Conservation (phyloP, 1,140 invertebrate genomes). For the Hyles vespertilio region DNA sequence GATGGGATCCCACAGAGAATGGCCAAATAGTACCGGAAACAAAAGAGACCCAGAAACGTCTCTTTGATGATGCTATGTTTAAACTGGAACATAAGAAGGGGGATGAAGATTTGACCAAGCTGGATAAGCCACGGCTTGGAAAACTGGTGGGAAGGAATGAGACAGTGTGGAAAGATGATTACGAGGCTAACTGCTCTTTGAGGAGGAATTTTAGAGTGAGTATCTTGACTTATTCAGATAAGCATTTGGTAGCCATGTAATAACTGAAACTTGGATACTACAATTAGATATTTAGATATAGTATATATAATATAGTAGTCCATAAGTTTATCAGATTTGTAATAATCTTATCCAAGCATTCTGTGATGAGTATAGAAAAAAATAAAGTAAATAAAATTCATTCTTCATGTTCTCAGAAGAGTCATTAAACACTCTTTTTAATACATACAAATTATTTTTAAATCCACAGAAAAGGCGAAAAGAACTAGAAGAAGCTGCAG, state of each 20-base stretch:
- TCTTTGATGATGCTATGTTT: conserved; percentile 97
- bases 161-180: conserved; percentile 91
- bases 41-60: conserved; percentile 89
- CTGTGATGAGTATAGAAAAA: no score
- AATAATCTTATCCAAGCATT: no score
- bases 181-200: conserved; percentile 89
- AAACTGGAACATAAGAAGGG: conserved; percentile 93
- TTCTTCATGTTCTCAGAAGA: no score
- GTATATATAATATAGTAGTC: no score
- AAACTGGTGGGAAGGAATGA: conserved; percentile 87
- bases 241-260: no score
- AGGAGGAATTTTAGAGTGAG: conserved; percentile 89
- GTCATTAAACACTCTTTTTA: no score
- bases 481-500: conserved; percentile 81
- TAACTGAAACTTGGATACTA: no score
- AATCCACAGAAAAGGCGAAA: conserved; percentile 82
- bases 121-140: conserved; percentile 82
- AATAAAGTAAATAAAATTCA: no score
- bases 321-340: no score
- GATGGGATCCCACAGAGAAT: conserved; percentile 98
- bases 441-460: conserved; percentile 16
- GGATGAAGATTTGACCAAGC: conserved; percentile 85
- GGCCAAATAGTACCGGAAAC: conserved; percentile 95
- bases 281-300: no score
- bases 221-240: no score